Conservation (phyloP, 2,888 invertebrate species). For the Mesorhabditis belari region DNA sequence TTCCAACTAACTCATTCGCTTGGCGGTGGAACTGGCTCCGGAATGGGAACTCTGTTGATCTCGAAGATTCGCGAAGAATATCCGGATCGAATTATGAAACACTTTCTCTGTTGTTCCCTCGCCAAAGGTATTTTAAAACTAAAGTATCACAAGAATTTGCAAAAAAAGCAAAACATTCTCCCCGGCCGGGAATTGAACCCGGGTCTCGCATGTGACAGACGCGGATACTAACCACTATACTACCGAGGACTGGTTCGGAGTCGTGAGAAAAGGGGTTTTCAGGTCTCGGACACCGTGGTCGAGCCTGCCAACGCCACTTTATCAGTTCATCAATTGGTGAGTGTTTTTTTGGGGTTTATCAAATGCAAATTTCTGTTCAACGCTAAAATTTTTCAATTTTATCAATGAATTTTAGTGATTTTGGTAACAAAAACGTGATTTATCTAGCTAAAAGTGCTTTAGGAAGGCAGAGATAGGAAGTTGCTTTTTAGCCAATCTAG, state of each 20-base stretch:
- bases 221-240: conserved; percentile 43
- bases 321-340: conserved; percentile 59
- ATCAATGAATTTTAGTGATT: too few relatives aligned
- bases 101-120: conserved; percentile 86
- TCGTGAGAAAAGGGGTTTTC: too few relatives aligned
- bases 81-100: too few relatives aligned
- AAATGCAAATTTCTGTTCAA: too few relatives aligned
- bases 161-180: conserved; percentile 26
- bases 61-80: conserved; percentile 93
- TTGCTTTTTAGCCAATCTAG: too few relatives aligned
- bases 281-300: conserved; percentile 58
- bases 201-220: conserved; percentile 44
- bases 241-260: too few relatives aligned
- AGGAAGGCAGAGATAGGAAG: too few relatives aligned
- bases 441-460: too few relatives aligned
- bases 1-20: too few relatives aligned
- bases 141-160: conserved; percentile 3
- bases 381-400: too few relatives aligned
- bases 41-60: conserved; percentile 79
- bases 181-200: conserved; percentile 45
- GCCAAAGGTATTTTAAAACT: conserved; percentile 61
- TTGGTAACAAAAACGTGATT: too few relatives aligned
- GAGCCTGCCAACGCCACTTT: conserved; percentile 57
- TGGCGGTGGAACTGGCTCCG: conserved; percentile 79
- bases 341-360: too few relatives aligned